Percentiles rank a stretch among this genome's conserved stretches.
Conservation (phyloP, 2,888 invertebrate genomes). For the Kryphioiulus occultus region DNA sequence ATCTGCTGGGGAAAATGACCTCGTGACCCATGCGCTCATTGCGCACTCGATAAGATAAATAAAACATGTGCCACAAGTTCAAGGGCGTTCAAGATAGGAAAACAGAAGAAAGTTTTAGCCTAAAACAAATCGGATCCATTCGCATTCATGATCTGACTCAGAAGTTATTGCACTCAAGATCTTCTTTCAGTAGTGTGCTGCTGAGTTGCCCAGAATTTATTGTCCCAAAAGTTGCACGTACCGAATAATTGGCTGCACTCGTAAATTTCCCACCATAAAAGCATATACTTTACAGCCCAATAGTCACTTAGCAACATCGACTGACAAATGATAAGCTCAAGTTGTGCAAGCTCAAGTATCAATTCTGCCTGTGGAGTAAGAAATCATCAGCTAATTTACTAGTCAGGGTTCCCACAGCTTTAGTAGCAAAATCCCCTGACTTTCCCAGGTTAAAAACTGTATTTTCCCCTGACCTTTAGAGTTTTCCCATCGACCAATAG, state of each 20-base stretch:
- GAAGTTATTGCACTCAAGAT: neutral
- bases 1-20: neutral
- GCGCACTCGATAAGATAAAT: neutral
- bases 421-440: too few species aligned
- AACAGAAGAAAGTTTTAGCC: neutral
- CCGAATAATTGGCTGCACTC: neutral
- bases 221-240: neutral
- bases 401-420: too few species aligned
- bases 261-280: neutral
- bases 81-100: neutral
- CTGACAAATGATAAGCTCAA: neutral
- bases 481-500: too few species aligned
- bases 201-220: neutral
- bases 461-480: too few species aligned
- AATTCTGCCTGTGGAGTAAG: neutral
- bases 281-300: neutral
- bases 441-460: too few species aligned
- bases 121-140: neutral
- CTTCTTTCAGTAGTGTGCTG: neutral
- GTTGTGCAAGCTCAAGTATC: neutral
- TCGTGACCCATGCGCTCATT: neutral
- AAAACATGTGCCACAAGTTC: constrained; percentile 22
- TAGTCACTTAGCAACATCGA: neutral
- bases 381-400: neutral
- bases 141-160: neutral